Evolutionary conservation across 2,888 invertebrate species (phyloP).

Genomic region (Incurvaria masculella): DNA sequence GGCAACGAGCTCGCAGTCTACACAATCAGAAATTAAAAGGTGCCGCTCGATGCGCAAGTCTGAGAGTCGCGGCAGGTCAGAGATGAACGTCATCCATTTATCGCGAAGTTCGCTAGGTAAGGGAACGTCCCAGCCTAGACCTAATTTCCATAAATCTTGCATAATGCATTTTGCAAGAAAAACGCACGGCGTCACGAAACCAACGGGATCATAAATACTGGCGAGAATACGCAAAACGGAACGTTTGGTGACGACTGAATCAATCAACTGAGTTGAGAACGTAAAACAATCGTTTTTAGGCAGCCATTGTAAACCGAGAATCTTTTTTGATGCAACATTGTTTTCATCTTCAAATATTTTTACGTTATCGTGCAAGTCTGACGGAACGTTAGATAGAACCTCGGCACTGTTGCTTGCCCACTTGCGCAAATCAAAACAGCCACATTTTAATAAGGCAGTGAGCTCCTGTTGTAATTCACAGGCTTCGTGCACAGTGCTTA

Average conservation of each 20-base stretch:
- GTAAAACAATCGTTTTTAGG: conserved; percentile 8
- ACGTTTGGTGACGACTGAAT: background rate
- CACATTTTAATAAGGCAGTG: conserved; percentile 13
- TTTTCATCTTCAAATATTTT: conserved; percentile 3
- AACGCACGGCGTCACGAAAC: background rate
- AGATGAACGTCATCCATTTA: background rate
- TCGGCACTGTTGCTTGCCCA: conserved; percentile 10
- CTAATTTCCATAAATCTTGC: conserved; percentile 10
- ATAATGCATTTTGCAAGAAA: conserved; percentile 9
- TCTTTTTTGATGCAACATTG: conserved; percentile 10
- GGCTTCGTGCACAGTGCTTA: conserved; percentile 3
- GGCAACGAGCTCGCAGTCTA: background rate
- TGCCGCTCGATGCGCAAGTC: background rate
- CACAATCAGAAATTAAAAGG: background rate
- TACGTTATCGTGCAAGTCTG: conserved; percentile 8
- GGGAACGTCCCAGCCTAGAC: conserved; percentile 9
- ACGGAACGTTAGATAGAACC: conserved; percentile 1
- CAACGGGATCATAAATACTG: background rate
- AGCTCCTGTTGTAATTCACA: conserved; percentile 11
- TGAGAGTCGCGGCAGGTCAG: background rate
- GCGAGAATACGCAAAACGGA: background rate
- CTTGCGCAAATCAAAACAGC: conserved; percentile 19
- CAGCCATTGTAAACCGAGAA: conserved; percentile 14
- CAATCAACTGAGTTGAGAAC: background rate
- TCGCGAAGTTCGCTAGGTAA: background rate